Evolutionary conservation across 2,797 vertebrate species (phyloP).

Genomic region (Neopelma chrysocephalum): DNA sequence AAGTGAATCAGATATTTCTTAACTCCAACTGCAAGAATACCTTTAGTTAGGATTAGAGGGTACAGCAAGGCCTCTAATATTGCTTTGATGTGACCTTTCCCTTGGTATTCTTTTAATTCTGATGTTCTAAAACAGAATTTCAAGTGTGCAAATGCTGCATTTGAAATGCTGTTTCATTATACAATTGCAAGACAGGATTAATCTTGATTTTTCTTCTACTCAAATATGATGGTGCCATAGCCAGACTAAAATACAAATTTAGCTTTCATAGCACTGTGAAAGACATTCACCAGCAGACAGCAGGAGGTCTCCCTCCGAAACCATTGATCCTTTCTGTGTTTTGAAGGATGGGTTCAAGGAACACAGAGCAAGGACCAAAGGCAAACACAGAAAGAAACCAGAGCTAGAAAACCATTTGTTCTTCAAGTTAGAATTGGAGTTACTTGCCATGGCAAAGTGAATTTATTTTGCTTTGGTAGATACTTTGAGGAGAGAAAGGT

Average conservation of each 20-base stretch:
- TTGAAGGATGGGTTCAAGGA: background rate
- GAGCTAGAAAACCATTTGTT: background rate
- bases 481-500: background rate
- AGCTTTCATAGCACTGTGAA: background rate
- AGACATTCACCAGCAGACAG: background rate
- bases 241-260: background rate
- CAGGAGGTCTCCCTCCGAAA: background rate
- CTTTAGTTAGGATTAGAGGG: background rate
- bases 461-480: background rate
- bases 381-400: background rate
- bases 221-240: background rate
- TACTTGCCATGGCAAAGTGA: background rate
- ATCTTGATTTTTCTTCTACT: background rate
- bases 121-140: background rate
- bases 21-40: constrained; percentile 6
- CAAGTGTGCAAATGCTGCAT: background rate
- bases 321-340: background rate
- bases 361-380: background rate
- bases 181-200: background rate
- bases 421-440: background rate
- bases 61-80: constrained; percentile 21
- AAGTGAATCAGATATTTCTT: background rate
- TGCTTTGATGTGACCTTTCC: constrained; percentile 20
- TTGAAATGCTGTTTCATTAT: background rate
- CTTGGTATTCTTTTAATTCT: constrained; percentile 19